Percentiles rank a stretch among this genome's conserved stretches.
phyloP scores from a whole-genome alignment of 2,888 invertebrate species.

The Erebia aethiops region DNA sequence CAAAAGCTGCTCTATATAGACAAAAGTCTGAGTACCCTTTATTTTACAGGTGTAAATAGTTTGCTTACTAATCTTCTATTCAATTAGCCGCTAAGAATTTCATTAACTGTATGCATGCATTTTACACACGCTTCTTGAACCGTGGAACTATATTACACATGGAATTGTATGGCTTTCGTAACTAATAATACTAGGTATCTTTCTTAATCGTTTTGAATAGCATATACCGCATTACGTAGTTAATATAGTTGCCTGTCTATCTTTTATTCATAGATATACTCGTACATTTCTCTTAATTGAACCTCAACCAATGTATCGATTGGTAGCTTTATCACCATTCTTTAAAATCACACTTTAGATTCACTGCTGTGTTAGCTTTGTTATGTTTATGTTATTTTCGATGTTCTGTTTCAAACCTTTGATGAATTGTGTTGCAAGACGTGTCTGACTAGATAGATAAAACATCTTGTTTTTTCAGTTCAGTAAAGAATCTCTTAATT shows the following conservation, averaged over 20 bases:
- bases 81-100: constrained; percentile 17
- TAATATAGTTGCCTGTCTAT: not conserved
- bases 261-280: too few species aligned
- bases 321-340: too few species aligned
- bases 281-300: too few species aligned
- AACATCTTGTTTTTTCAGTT: not conserved
- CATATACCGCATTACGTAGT: not conserved
- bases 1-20: too few species aligned
- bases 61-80: not conserved
- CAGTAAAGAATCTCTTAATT: too few species aligned
- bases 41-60: not conserved
- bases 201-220: constrained; percentile 29
- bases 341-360: too few species aligned
- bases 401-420: too few species aligned
- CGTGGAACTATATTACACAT: constrained; percentile 34
- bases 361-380: too few species aligned
- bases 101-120: constrained; percentile 5
- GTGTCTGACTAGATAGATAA: too few species aligned
- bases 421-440: too few species aligned
- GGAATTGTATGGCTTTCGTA: constrained; percentile 34
- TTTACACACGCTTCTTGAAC: constrained; percentile 29
- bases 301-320: not conserved
- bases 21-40: too few species aligned
- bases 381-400: too few species aligned
- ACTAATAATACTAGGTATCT: constrained; percentile 25